Evolutionary conservation across 2,797 vertebrate species (phyloP).

Genomic region (Alauda arvensis): DNA sequence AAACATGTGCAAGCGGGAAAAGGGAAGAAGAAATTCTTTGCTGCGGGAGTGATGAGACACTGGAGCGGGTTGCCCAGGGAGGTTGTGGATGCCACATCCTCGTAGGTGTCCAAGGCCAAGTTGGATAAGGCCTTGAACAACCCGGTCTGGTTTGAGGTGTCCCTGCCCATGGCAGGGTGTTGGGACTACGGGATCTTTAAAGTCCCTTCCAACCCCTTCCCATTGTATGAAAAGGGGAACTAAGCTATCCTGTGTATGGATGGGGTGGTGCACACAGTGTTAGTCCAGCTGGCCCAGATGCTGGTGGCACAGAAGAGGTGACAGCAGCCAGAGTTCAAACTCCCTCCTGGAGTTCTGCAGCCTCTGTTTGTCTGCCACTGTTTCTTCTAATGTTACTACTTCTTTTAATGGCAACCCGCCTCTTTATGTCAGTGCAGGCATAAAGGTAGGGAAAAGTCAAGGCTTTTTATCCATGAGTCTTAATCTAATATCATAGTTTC

Average conservation of each 20-base stretch:
- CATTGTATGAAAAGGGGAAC: not conserved
- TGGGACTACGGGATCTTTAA: not conserved
- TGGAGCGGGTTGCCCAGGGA: not conserved
- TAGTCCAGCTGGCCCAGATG: not conserved
- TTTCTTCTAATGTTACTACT: not conserved
- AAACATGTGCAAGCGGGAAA: not conserved
- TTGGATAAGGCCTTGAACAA: not conserved
- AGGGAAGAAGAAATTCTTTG: not conserved
- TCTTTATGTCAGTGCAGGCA: not conserved
- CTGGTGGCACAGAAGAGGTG: not conserved
- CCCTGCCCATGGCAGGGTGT: not conserved
- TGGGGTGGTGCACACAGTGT: rapidly evolving
- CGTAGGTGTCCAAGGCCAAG: not conserved
- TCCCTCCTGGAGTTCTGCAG: not conserved
- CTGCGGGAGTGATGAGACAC: not conserved
- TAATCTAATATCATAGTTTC: not conserved
- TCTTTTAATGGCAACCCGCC: not conserved
- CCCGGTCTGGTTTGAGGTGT: not conserved
- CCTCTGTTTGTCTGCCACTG: not conserved
- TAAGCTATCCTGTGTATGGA: not conserved
- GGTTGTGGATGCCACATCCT: not conserved
- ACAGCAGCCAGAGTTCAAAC: not conserved
- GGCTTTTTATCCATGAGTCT: not conserved
- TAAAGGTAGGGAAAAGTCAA: not conserved
- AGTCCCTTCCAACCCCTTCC: not conserved